Evolutionary conservation across 1,140 invertebrate genomes (phyloP), one percentile per base, ranked within the genome.

Genomic region (Drosophila prosaltans): DNA sequence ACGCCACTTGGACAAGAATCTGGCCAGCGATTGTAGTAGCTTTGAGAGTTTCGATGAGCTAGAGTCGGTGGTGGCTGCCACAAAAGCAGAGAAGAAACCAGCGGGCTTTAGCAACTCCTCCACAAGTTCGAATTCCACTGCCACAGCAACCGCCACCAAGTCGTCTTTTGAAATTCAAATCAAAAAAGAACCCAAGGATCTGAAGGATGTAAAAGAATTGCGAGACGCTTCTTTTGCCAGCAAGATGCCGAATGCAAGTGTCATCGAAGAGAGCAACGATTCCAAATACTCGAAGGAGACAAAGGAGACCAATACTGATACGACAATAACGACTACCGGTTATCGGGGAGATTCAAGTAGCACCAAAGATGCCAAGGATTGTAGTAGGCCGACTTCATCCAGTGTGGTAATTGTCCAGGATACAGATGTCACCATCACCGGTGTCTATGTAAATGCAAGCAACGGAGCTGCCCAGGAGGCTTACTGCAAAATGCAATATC

Each of bases 351-450:
- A 91, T 11, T 90, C 81, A 30, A 80, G 81, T 63, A 88, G 91
- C 36, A 80, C 85, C 69, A 91, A 92, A 61, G 91, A 92, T 58
- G 81, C 81, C 69, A 92, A 92, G 69, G 91, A 92, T 40, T 81
- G 74, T 30, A 92, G 91, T 39, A 51, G 91, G 1, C 92, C 92
- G 9, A 92, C 91, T 1, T 92, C 92, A 6, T 92, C 94, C 39
- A 94, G 94, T 72, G 94, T 95, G 48, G 94, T 95, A 16, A 96
- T 97, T 78, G 94, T 97, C 7, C 96, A 97, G 91, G 96, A 97
- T 77, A 96, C 96, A 0, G 96, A 97, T 78, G 96, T 97, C 0
- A 97, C 96, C 54, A 97, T 97, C 67, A 97, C 96, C 1, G 96
- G 96, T 26, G 96, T 97, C 60, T 96, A 96, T 84, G 95, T 96